Evolutionary conservation across 2,888 invertebrate species (phyloP), one percentile per base, ranked within the genome.

Genomic region (Agonum fuliginosum): DNA sequence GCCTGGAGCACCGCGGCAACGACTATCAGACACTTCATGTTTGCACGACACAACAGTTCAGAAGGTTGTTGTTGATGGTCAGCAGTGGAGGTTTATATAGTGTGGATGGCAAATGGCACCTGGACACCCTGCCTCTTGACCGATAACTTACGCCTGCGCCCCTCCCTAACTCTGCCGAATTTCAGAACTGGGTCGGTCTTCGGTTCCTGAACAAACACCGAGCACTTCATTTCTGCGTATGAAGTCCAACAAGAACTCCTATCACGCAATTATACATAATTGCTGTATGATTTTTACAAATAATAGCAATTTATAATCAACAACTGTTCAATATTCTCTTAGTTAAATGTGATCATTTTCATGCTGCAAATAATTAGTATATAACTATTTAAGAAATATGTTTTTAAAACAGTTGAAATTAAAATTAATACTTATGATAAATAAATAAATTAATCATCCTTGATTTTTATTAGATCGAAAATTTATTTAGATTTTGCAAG

Each of bases 1-100:
- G 83, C 79, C 62, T 85, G 84, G 80, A 86, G 82, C 81, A 86
- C 62, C 0, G 84, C 83, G 71, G 83, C 84, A 20, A 85, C 8
- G 2, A 58, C 62, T 17, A 62, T 43, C 10, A 62, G n/a, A 24
- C 73, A 73, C 73, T 73, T 73, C 73, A 73, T 67, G 67, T 62
- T 62, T 12, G 20, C 41, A 22, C 48, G 2, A 37, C 17, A 46
- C 46, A 5, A 46, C 37, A n/a, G n/a, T n/a, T 46, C 46, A 46
- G 46, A 17, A 46, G 30, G 22, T 20, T 67, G 37, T 37, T 67
- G 19, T 19, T 12, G 22, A 67, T 41, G 41, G 12, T 41, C 37
- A 41, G 27, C 17, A 3, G 20, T 67, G 67, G 54, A 22, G 2
- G 73, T 58, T 73, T 73, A 73, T 73, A 73, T 73, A 73, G 54